phyloP scores from a whole-genome alignment of 2,797 vertebrate genomes.

The Chromis chromis region DNA sequence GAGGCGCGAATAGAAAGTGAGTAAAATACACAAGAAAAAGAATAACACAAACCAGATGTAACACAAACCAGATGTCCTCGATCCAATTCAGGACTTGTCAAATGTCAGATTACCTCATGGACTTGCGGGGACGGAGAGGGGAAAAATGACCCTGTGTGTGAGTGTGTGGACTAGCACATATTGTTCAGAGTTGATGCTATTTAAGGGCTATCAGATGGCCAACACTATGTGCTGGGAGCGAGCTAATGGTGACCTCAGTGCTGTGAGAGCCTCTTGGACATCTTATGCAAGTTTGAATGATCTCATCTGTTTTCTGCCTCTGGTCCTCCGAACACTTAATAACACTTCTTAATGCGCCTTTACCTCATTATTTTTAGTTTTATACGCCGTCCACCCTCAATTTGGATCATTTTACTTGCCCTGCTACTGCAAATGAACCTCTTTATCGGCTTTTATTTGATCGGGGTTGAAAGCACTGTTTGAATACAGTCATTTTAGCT shows the following conservation, averaged over 20 bases:
- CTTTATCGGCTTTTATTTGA: not conserved
- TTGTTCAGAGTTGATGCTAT: constrained; percentile 51
- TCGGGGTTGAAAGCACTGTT: not conserved
- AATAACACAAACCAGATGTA: constrained; percentile 43
- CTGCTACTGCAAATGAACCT: not conserved
- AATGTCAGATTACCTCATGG: constrained; percentile 64
- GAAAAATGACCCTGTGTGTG: constrained; percentile 26
- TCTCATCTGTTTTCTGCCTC: constrained; percentile 58
- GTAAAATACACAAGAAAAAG: constrained; percentile 5
- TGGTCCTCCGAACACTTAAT: constrained; percentile 11
- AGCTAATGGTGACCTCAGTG: constrained; percentile 45
- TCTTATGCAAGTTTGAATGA: constrained; percentile 47
- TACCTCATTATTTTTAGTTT: constrained; percentile 1
- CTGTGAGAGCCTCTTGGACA: constrained; percentile 30
- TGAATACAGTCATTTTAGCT: not conserved
- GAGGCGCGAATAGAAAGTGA: not conserved
- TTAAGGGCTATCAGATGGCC: constrained; percentile 51
- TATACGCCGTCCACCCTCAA: not conserved
- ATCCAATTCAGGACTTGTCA: constrained; percentile 57
- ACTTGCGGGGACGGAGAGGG: constrained; percentile 9
- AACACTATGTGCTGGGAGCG: constrained; percentile 30
- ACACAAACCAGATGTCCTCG: constrained; percentile 68
- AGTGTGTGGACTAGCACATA: constrained; percentile 38
- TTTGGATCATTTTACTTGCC: constrained; percentile 1
- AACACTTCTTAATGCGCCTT: not conserved